Base-by-base conservation (phyloP, 2,888 invertebrate genomes). In the Dendrolimus houi region DNA sequence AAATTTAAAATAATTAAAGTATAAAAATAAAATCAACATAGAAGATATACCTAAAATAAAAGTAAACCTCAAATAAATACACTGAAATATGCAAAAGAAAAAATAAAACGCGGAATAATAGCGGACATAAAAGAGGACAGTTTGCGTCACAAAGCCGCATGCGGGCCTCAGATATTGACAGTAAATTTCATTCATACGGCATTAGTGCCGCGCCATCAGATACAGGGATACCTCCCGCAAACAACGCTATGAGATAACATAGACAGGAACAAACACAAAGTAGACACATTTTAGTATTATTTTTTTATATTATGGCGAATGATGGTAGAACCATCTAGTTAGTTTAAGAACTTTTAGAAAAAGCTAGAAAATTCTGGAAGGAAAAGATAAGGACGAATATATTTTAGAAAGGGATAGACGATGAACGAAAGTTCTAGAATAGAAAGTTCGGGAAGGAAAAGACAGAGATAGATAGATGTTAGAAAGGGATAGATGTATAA, bases 101-200 rank as follows among this genome's bases (percentile, higher is more conserved):
- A 78, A 76, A 75, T 79, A 80, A 80, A 83, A 82, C 80, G 72
- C 72, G 77, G 70, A 81, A 84, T 81, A 86, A 86, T 85, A 75
- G 81, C 70, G 74, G 81, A 70, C 79, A 87, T 85, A 87, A 87
- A 88, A 86, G 84, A 79, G 86, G 84, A 84, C 83, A 86, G 85
- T 85, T 83, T 83, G 83, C 85, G 86, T 84, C 85, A 88, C 88
- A 89, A 87, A 89, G 87, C 88, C 87, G 81, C 87, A 87, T 88
- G 87, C 88, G 88, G 88, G 89, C 88, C 79, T 83, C 85, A 83
- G 88, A 88, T 90, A 90, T 90, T 91, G 91, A 91, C 91, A 91
- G 90, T 89, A 90, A 89, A 90, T 89, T 89, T 90, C 89, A 89
- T 91, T 91, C 90, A 88, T 89, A 84, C 82, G 79, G 86, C 81